Evolutionary conservation across 2,888 invertebrate genomes (phyloP), one percentile per base, ranked within the genome.

Genomic region (Trisateles emortualis): DNA sequence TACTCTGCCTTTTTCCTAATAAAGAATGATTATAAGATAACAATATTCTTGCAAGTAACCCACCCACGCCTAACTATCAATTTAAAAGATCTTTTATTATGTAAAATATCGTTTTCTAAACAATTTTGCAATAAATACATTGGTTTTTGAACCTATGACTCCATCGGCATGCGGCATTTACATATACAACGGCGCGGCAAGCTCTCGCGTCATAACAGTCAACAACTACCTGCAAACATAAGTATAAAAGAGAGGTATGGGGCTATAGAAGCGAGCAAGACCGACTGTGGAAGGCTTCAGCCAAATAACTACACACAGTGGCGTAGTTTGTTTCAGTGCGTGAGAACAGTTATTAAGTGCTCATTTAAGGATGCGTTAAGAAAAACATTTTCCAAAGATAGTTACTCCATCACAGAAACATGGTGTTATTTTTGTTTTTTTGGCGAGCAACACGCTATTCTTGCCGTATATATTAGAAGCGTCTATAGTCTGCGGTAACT

Each of bases 101-200:
- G 79, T 84, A 88, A 86, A 82, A 68, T 64, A 57, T 53, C 73
- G 78, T 87, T 86, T 88, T 87, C 83, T 84, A 81, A 77, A 76
- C 76, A 80, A 79, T 88, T 90, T 88, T 81, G 86, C 84, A 87
- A 87, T 84, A 81, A 85, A 81, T 83, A 80, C 78, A 79, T 83
- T 84, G 79, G 78, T 83, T 83, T 81, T 83, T 81, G 82, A 86
- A 86, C 86, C 83, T 84, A 81, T 89, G 91, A 89, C 91, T 86
- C 86, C 84, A 82, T 83, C 74, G 90, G 91, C 85, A 88, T 81
- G 90, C 85, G 90, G 85, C 90, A 92, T 90, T 92, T 90, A 81
- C 84, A 86, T 83, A 86, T 45, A 33, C 29, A 48, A 46, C 61
- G 70, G 76, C 74, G 72, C 68, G 79, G 77, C 78, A 76, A 79